Evolutionary conservation across 2,797 vertebrate genomes (phyloP).

Genomic region (Cossypha caffra): DNA sequence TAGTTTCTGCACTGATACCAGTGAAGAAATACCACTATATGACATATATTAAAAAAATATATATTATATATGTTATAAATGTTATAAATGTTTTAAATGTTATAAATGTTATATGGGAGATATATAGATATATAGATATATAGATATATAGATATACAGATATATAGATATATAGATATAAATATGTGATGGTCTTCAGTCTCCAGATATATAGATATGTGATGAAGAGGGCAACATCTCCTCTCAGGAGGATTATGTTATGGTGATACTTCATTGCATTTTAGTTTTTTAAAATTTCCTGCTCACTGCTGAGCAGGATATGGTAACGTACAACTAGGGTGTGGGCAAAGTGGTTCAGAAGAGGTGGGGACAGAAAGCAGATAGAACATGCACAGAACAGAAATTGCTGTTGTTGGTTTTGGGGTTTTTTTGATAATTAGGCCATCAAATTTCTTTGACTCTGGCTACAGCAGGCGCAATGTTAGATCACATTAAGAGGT

Average conservation of each 20-base stretch:
- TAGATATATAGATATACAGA: background rate
- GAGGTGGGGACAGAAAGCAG: background rate
- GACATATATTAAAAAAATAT: background rate
- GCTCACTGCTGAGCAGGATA: background rate
- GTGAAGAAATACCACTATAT: background rate
- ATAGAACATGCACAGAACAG: background rate
- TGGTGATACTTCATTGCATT: background rate
- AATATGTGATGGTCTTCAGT: background rate
- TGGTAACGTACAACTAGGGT: background rate
- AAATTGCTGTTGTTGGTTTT: background rate
- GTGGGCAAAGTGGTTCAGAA: background rate
- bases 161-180: too few relatives aligned
- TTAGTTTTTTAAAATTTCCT: background rate
- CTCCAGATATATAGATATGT: too few relatives aligned
- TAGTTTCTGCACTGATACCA: background rate
- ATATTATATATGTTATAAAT: too few relatives aligned
- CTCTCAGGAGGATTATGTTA: background rate
- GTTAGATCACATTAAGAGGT: background rate
- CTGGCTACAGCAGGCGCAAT: background rate
- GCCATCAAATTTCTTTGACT: background rate
- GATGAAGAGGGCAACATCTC: background rate
- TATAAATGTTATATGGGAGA: background rate
- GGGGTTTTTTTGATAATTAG: background rate
- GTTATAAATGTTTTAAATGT: background rate
- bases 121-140: too few relatives aligned